phyloP scores from a whole-genome alignment of 1,140 invertebrate genomes.

The Pseudomyrmex sp. region DNA sequence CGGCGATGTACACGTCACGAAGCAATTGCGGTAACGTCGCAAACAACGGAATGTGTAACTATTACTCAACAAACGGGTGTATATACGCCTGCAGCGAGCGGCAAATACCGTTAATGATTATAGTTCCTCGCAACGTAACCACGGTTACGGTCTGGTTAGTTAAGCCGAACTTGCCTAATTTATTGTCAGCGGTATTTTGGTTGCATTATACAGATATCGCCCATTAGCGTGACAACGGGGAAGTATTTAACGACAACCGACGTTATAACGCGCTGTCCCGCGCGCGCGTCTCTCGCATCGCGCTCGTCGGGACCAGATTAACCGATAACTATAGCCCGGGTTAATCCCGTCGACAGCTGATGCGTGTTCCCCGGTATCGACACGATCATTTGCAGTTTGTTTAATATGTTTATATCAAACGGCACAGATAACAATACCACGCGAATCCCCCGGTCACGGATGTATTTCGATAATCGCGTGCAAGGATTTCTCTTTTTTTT shows the following conservation, averaged over 20 bases:
- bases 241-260: conserved; percentile 71
- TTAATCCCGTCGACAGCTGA: conserved; percentile 24
- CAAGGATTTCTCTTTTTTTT: no score
- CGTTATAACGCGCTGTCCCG: conserved; percentile 54
- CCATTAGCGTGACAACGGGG: conserved; percentile 71
- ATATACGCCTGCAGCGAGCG: no score
- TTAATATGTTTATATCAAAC: neutral
- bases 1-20: no score
- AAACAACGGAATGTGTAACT: conserved; percentile 62
- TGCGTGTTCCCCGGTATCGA: conserved; percentile 10
- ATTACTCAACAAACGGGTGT: conserved; percentile 54
- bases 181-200: conserved; percentile 82
- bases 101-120: conserved; percentile 71
- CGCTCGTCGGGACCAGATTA: conserved; percentile 18
- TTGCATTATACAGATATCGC: conserved; percentile 73
- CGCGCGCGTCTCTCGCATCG: conserved; percentile 29
- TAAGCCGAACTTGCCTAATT: conserved; percentile 80
- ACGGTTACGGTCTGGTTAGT: conserved; percentile 77
- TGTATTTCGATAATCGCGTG: no score
- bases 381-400: conserved; percentile 24
- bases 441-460: no score
- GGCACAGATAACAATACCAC: no score
- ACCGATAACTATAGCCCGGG: conserved; percentile 46
- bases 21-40: conserved; percentile 62
- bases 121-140: conserved; percentile 69